Conservation (phyloP, 1,140 invertebrate genomes). For the Spodoptera litura region DNA sequence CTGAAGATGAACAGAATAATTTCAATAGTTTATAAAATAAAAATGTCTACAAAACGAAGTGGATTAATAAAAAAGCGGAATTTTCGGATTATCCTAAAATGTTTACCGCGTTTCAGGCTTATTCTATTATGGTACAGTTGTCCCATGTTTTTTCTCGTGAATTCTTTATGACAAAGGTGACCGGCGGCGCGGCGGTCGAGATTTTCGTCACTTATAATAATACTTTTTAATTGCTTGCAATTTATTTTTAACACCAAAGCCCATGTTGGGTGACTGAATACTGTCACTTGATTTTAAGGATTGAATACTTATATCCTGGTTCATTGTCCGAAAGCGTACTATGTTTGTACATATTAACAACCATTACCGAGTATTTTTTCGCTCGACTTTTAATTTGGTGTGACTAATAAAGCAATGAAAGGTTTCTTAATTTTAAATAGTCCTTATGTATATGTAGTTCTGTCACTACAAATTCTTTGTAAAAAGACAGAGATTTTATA, state of each 20-base stretch:
- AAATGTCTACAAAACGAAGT: neutral
- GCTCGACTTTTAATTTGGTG: too few species aligned
- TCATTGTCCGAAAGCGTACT: too few species aligned
- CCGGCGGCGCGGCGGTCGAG: conserved; percentile 10
- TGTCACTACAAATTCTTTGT: too few species aligned
- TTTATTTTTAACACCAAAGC: conserved; percentile 50
- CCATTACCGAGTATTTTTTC: too few species aligned
- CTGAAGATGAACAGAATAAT: too few species aligned
- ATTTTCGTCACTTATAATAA: conserved; percentile 50
- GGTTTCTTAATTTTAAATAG: too few species aligned
- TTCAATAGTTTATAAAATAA: neutral
- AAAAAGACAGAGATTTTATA: too few species aligned
- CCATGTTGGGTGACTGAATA: too few species aligned
- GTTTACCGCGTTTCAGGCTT: conserved; percentile 9
- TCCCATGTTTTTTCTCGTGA: conserved; percentile 37
- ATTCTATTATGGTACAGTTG: conserved; percentile 35
- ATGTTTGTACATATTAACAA: too few species aligned
- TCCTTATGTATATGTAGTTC: too few species aligned
- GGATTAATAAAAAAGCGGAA: conserved; percentile 4
- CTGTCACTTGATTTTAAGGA: neutral
- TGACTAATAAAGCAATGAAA: too few species aligned
- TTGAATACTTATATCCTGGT: neutral
- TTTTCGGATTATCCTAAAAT: conserved; percentile 17
- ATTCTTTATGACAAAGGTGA: conserved; percentile 40
- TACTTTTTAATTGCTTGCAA: conserved; percentile 40